phyloP scores from a whole-genome alignment of 53 echinoderm and acorn worm species.

The Temnopleurus reevesii region DNA sequence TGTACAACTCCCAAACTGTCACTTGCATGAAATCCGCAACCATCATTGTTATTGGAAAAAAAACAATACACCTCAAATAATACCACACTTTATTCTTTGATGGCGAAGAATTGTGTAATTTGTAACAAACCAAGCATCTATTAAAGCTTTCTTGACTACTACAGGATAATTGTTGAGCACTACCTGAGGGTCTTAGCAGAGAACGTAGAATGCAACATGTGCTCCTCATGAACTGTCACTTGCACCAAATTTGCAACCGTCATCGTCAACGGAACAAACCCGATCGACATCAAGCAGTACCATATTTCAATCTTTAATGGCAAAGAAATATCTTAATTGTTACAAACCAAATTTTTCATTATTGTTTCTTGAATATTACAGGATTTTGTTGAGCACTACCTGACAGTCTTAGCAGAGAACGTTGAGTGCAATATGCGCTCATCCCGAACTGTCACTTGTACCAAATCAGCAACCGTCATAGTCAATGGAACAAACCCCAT shows the following conservation, averaged over 20 bases:
- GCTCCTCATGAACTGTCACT: constrained; percentile 60
- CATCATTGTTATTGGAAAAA: too few species aligned
- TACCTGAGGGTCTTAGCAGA: constrained; percentile 61
- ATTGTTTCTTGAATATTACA: constrained; percentile 17
- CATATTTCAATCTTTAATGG: constrained; percentile 64
- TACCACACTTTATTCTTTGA: too few species aligned
- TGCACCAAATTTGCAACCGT: constrained; percentile 69
- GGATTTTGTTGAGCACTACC: constrained; percentile 72
- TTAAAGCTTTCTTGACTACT: too few species aligned
- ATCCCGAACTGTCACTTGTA: constrained; percentile 73
- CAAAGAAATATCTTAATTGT: too few species aligned
- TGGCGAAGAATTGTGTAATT: too few species aligned
- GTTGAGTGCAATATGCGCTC: constrained; percentile 70
- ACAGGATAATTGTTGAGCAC: constrained; percentile 58
- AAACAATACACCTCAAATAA: too few species aligned
- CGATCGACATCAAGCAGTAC: constrained; percentile 64
- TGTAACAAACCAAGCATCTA: too few species aligned
- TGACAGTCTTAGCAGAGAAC: constrained; percentile 70
- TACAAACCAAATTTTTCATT: too few species aligned
- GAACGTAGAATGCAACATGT: constrained; percentile 67
- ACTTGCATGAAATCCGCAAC: too few species aligned
- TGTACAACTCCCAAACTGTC: too few species aligned
- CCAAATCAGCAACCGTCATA: constrained; percentile 65
- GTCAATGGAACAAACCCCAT: constrained; percentile 71
- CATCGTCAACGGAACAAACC: constrained; percentile 63